Evolutionary conservation across 1,140 invertebrate species (phyloP), one percentile per base, ranked within the genome.

Genomic region (Calliphora vicina): DNA sequence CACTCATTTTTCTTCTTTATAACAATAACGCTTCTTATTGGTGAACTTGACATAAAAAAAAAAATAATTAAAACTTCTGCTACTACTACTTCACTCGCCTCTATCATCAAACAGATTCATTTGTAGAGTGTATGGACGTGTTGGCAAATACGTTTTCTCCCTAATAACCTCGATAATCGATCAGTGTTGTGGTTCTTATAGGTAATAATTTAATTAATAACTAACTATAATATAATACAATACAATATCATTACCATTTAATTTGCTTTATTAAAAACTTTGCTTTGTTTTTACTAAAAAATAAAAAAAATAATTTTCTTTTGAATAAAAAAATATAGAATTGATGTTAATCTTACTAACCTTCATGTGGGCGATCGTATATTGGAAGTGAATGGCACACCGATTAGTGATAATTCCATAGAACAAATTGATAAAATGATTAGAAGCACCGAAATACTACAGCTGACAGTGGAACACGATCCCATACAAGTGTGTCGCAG

Each of bases 351-450:
- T 85, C 94, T 97, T 23, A 94, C 97, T 92, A 95, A 96, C 15
- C 92, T 97, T 50, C 96, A 97, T 89, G 95, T 98, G 85, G 97
- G 97, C 23, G 97, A 98, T 91, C 93, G 94, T 88, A 97, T 98
- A 83, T 91, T 98, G 76, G 97, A 98, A 92, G 96, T 98, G 17
- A 98, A 98, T 92, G 97, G 97, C 1, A 94, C 95, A 1, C 95
- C 96, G 3, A 95, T 97, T 0, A 95, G 94, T 88, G 95, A 96
- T 88, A 93, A 95, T 0, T 89, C 88, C 13, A 92, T 96, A 71
- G 94, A 95, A 84, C 95, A 94, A 82, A 94, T 97, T 76, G 95
- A 97, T 90, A 94, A 95, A 90, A 91, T 95, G 20, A 93, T 96
- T 82, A 92, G 93, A 84, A 94, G 94, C 86, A 94, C 95, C 0